Conservation (phyloP, 2,888 invertebrate species). For the Brachypterus glaber region DNA sequence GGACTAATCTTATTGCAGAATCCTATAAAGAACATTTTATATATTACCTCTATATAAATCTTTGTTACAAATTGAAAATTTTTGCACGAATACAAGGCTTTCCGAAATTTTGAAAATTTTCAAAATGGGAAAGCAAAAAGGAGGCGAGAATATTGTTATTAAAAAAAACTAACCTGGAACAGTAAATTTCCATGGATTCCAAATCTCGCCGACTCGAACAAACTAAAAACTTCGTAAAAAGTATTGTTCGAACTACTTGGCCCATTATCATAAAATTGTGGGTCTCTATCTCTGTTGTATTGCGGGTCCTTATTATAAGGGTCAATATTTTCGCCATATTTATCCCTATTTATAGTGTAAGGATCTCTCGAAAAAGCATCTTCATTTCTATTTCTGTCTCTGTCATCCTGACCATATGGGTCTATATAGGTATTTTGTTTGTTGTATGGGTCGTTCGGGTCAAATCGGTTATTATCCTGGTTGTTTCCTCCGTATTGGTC, state of each 20-base stretch:
- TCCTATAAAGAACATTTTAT: slow-evolving; percentile 48
- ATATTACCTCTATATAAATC: too few species aligned
- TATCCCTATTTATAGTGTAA: slow-evolving; percentile 29
- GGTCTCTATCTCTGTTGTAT: slow-evolving; percentile 16
- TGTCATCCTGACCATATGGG: slow-evolving; percentile 11
- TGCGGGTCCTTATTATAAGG: slow-evolving; percentile 27
- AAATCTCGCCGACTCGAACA: slow-evolving; percentile 65
- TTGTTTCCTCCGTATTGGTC: slow-evolving; percentile 12
- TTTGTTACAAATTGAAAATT: too few species aligned
- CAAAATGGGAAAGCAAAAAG: too few species aligned
- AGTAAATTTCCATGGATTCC: slow-evolving; percentile 64
- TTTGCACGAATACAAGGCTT: too few species aligned
- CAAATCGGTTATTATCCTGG: slow-evolving; percentile 11
- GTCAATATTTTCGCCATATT: slow-evolving; percentile 35
- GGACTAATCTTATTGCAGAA: slow-evolving; percentile 54
- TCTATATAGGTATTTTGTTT: not conserved
- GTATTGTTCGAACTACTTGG: slow-evolving; percentile 25
- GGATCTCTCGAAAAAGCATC: slow-evolving; percentile 31
- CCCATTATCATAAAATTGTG: slow-evolving; percentile 14
- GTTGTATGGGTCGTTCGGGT: not conserved
- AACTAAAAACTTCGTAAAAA: slow-evolving; percentile 52
- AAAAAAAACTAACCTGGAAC: slow-evolving; percentile 54
- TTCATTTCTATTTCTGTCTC: slow-evolving; percentile 9
- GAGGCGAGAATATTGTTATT: not conserved
- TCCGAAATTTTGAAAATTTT: too few species aligned